Percentiles rank a stretch among this genome's conserved stretches.
phyloP scores from a whole-genome alignment of 2,113 vertebrate genomes.

The Edolisoma coerulescens region DNA sequence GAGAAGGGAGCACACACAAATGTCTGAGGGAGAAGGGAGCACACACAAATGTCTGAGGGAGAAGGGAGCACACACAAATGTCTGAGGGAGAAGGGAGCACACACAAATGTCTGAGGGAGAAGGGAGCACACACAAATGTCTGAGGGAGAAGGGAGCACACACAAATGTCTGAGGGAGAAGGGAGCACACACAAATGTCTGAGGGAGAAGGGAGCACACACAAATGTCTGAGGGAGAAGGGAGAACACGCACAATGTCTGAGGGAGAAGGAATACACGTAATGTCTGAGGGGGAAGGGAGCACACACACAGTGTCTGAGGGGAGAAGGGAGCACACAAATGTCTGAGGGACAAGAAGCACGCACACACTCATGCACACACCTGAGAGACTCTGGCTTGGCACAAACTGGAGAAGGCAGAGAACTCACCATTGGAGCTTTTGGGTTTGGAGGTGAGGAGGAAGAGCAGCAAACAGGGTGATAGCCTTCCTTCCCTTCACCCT shows the following conservation, averaged over 20 bases:
- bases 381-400: neutral
- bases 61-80: neutral
- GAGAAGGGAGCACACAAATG: neutral
- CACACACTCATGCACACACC: neutral
- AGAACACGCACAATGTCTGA: neutral
- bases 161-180: neutral
- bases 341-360: neutral
- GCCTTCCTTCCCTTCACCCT: neutral
- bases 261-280: no score
- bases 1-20: no score
- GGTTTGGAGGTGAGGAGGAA: neutral
- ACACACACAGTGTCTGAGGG: neutral
- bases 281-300: neutral
- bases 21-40: neutral
- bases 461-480: accelerated
- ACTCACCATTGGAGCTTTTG: neutral
- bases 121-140: neutral
- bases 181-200: neutral
- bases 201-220: neutral
- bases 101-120: neutral
- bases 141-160: neutral
- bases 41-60: neutral
- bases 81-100: neutral
- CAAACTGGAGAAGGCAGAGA: neutral
- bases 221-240: neutral